phyloP scores from a whole-genome alignment of 2,797 vertebrate genomes.

The Syngnathus acus region DNA sequence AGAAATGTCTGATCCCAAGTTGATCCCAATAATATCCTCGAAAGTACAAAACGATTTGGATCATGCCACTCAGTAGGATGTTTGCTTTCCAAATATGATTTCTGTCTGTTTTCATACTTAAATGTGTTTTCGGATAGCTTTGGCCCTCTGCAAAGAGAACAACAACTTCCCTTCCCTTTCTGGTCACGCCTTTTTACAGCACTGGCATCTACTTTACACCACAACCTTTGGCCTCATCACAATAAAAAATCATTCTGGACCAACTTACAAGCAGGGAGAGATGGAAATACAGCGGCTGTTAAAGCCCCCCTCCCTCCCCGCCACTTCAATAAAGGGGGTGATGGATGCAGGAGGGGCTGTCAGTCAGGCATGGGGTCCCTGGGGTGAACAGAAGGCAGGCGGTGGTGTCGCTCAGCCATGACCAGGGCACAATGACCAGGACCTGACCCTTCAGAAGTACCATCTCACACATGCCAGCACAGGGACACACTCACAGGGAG shows the following conservation, averaged over 20 bases:
- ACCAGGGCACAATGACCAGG: constrained; percentile 70
- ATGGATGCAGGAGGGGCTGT: constrained; percentile 66
- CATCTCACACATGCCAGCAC: constrained; percentile 59
- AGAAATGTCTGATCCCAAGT: not conserved
- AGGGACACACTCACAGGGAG: constrained; percentile 48
- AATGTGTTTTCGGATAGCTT: not conserved
- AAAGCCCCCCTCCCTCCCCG: constrained; percentile 43
- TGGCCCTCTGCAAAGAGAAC: not conserved
- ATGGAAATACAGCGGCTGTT: constrained; percentile 43
- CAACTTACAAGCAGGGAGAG: constrained; percentile 38
- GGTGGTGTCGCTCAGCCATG: constrained; percentile 69
- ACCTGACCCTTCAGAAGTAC: constrained; percentile 61
- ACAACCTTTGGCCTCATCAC: constrained; percentile 12
- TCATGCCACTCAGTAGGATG: not conserved
- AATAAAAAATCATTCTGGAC: constrained; percentile 28
- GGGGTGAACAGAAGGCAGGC: constrained; percentile 71
- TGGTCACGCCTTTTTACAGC: constrained; percentile 28
- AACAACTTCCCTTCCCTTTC: constrained; percentile 14
- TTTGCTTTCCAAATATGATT: constrained; percentile 4
- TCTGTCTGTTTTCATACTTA: not conserved
- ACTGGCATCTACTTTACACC: constrained; percentile 12
- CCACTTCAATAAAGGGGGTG: constrained; percentile 57
- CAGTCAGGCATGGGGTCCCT: constrained; percentile 63
- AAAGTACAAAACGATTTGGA: not conserved
- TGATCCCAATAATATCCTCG: not conserved